Conservation (phyloP, 2,797 vertebrate genomes). For the Megalops cyprinoides region DNA sequence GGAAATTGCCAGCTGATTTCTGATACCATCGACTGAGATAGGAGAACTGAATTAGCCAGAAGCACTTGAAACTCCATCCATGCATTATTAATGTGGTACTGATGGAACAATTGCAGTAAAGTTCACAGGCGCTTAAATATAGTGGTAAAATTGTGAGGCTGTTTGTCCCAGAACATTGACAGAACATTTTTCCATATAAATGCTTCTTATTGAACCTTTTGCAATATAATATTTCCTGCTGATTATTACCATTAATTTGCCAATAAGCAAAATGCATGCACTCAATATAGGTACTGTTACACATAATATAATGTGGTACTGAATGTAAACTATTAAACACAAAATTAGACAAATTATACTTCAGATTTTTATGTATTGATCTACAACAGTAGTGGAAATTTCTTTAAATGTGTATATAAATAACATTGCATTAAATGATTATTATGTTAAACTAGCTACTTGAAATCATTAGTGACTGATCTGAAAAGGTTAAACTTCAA, state of each 20-base stretch:
- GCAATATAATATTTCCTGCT: background rate
- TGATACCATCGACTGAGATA: slow-evolving; percentile 18
- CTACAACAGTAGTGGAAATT: no score
- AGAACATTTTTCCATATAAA: background rate
- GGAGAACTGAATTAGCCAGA: slow-evolving; percentile 30
- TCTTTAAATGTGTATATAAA: no score
- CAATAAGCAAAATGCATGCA: background rate
- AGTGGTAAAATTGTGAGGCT: background rate
- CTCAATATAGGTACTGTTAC: background rate
- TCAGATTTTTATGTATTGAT: no score
- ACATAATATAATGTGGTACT: no score
- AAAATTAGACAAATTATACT: no score
- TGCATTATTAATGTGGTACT: slow-evolving; percentile 36
- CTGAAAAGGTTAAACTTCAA: background rate
- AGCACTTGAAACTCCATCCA: slow-evolving; percentile 26
- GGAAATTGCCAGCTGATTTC: slow-evolving; percentile 27
- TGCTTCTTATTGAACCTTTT: no score
- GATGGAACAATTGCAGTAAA: slow-evolving; percentile 2
- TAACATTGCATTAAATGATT: background rate
- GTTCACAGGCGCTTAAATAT: background rate
- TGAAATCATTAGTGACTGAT: no score
- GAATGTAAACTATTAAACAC: no score
- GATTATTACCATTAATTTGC: background rate
- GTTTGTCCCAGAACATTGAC: background rate
- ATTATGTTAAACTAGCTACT: background rate